Evolutionary conservation across 2,113 vertebrate species (phyloP).

Genomic region (Dicrurus megarhynchus): DNA sequence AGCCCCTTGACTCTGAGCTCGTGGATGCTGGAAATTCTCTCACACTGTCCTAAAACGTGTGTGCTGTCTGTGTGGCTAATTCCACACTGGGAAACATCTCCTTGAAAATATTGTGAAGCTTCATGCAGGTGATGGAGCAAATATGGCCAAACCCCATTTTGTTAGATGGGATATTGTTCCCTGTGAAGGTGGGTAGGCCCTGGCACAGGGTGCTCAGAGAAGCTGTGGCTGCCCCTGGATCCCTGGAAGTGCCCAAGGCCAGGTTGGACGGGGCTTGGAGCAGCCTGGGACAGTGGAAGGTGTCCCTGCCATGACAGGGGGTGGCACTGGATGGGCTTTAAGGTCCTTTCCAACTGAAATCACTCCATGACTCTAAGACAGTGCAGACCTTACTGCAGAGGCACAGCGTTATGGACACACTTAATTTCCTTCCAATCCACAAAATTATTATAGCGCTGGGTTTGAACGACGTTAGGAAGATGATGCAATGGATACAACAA

Average conservation of each 20-base stretch:
- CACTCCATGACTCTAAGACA: not conserved
- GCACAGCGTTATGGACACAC: not conserved
- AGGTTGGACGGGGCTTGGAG: not conserved
- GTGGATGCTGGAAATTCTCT: not conserved
- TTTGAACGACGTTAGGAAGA: not conserved
- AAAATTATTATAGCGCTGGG: not conserved
- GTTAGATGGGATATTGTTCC: not conserved
- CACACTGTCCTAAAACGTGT: not conserved
- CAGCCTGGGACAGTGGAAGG: rapidly evolving
- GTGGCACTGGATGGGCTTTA: rapidly evolving
- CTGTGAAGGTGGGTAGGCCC: rapidly evolving
- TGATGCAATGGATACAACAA: slow-evolving; percentile 28
- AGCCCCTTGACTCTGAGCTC: not conserved
- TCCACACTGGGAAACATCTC: not conserved
- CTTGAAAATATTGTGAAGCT: not conserved
- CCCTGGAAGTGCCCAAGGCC: not conserved
- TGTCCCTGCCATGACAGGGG: not conserved
- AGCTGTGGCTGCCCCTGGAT: not conserved
- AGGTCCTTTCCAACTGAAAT: not conserved
- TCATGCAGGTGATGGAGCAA: not conserved
- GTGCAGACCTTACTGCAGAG: not conserved
- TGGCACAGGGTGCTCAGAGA: not conserved
- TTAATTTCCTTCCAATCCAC: slow-evolving; percentile 18
- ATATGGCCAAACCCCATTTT: rapidly evolving
- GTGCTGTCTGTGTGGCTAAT: not conserved